Evolutionary conservation across 2,797 vertebrate genomes (phyloP), one percentile per base, ranked within the genome.

Genomic region (Myotis vivesi): DNA sequence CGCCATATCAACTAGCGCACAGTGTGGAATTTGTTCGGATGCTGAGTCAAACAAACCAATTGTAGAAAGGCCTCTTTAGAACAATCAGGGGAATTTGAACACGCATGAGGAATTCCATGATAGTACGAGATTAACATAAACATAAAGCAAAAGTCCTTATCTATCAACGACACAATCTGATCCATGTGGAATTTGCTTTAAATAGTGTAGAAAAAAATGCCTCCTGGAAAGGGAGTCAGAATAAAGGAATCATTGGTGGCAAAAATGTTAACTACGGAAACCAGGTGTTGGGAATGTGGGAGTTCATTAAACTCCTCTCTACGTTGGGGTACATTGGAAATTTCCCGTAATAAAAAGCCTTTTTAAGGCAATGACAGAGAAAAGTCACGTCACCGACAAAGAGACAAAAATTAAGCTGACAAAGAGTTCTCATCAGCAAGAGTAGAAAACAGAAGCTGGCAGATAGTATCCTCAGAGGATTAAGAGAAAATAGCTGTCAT

Each of bases 371-470:
- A 68, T 82, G 41, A 88, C 77, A 92, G 93, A 72, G 76, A 36
- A 95, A 96, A 93, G 30, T 59, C 71, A 36, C 28, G 83, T 91
- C 53, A 69, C 19, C 55, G n/a, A 72, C 64, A 76, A 71, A 66
- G 64, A 95, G 94, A 76, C 44, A 87, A 38, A 38, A 62, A 77
- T 53, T 53, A 73, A 86, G 53, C 4, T 77, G 20, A 83, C 69
- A 76, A 85, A 84, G 28, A 66, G 75, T 76, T 94, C 66, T 94
- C 59, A 75, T 77, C n/a, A 88, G 25, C 53, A 89, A 94, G 38
- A 75, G 17, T 72, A 46, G 53, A 62, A 71, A 89, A 88, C 25
- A 92, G 82, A 92, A 73, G 49, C 30, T 38, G 69, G 51, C 28
- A 72, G 68, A 85, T 36, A 73, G 72, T 62, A 68, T 49, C 51